Evolutionary conservation across 2,797 vertebrate species (phyloP), one percentile per base, ranked within the genome.

Genomic region (Acridotheres tristis): DNA sequence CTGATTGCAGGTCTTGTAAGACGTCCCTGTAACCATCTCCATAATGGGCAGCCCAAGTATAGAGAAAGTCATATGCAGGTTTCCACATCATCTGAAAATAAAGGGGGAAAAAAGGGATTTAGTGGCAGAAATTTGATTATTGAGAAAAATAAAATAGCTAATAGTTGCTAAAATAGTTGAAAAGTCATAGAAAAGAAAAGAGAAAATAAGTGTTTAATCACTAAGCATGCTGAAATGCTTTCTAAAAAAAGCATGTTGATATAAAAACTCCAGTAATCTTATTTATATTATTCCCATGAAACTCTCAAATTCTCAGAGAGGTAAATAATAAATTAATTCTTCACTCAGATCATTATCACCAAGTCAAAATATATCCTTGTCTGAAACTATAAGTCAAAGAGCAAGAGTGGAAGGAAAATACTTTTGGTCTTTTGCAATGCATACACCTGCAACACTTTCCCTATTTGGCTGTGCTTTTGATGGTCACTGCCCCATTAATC

Each of bases 51-150:
- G 98, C 98, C 99, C 99, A 99, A 0, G 98, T 98, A 85, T 98
- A 99, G 19, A 99, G 98, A 95, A 99, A 99, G 97, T 99, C 99
- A 93, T 99, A 99, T 17, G 99, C 99, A 85, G 99, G 99, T 91
- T 99, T 99, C 99, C 99, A 99, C 99, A 99, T 99, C 61, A 98
- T 98, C 99, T 99, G 82, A 26, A 95, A 89, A 78, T 40, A 79
- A 84, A 81, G 20, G 36, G 30, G 40, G 19, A 30, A 47, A 12
- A 16, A 32, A 50, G 58, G 29, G 68, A 11, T 47, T 82, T 67
- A 32, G 2, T 29, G 53, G 2, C 8, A 91, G 50, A 85, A 74
- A 76, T 16, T 40, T 22, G 77, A 65, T 68, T 82, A 69, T 19
- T 42, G 18, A 53, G 13, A 13, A 32, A 68, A 43, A 50, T 22